phyloP scores from a whole-genome alignment of 2,888 invertebrate species.

The Nipponacmea schrenckii region DNA sequence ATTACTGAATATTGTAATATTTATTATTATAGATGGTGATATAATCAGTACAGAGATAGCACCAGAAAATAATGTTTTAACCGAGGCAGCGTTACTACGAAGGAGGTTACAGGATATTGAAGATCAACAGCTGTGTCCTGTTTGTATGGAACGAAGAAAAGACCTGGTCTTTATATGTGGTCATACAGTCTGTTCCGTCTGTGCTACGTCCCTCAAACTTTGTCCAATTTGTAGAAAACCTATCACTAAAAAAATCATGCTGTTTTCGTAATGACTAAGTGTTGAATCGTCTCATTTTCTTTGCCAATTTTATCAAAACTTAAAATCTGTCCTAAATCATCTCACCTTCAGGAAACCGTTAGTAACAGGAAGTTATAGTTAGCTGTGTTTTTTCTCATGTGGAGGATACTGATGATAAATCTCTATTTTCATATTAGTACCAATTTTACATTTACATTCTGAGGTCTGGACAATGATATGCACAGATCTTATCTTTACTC shows the following conservation, averaged over 20 bases:
- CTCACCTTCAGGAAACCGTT: no score
- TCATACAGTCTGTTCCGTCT: conserved; percentile 84
- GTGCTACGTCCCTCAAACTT: conserved; percentile 82
- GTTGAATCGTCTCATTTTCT: neutral
- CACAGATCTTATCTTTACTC: no score
- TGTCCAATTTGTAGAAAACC: conserved; percentile 88
- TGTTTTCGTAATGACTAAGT: conserved; percentile 61
- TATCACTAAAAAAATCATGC: conserved; percentile 79
- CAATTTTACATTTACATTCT: no score
- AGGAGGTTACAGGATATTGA: conserved; percentile 86
- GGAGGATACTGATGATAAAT: no score
- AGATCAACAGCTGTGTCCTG: conserved; percentile 85
- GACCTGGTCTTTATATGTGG: conserved; percentile 90
- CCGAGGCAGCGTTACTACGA: conserved; percentile 31
- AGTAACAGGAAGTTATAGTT: no score
- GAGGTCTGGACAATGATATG: no score
- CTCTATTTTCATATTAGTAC: no score
- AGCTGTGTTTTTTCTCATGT: no score
- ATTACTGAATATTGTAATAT: no score
- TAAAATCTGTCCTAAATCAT: no score
- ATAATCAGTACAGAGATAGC: neutral
- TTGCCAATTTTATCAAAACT: no score
- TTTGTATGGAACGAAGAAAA: conserved; percentile 86
- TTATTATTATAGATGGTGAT: neutral
- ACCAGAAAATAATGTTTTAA: no score